A percentile compares a stretch with the other conserved stretches of the same genome.
Evolutionary conservation across 2,113 vertebrate genomes (phyloP).

Genomic region (Brachyhypopomus gauderio): DNA sequence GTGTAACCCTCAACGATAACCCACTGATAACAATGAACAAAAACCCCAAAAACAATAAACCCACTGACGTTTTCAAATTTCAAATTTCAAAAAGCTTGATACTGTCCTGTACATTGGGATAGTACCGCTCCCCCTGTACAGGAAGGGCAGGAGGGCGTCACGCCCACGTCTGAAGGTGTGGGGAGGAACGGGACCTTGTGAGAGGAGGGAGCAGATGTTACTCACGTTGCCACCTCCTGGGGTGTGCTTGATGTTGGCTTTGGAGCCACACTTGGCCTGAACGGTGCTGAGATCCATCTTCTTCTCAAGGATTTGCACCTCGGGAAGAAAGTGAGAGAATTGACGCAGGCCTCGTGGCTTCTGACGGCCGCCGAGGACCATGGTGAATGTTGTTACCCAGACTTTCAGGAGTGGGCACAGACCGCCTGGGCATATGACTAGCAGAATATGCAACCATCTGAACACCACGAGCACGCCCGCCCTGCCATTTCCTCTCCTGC

Average conservation of each 20-base stretch:
- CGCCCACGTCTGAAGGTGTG: neutral
- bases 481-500: slow-evolving; percentile 9
- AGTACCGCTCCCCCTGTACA: slow-evolving; percentile 79
- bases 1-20: too few relatives aligned
- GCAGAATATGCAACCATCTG: neutral
- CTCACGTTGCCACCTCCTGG: slow-evolving; percentile 69
- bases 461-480: neutral
- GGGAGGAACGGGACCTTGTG: neutral
- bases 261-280: slow-evolving; percentile 86
- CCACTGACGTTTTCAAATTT: too few relatives aligned
- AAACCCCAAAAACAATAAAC: too few relatives aligned
- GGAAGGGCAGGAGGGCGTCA: slow-evolving; percentile 46
- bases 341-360: slow-evolving; percentile 4
- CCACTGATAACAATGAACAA: too few relatives aligned
- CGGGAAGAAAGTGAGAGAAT: slow-evolving; percentile 21
- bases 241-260: slow-evolving; percentile 81
- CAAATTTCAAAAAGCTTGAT: too few relatives aligned
- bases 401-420: neutral
- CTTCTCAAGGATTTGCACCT: slow-evolving; percentile 86
- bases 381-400: neutral
- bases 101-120: slow-evolving; percentile 86
- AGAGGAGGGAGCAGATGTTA: too few relatives aligned
- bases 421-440: neutral
- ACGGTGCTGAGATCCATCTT: slow-evolving; percentile 85
- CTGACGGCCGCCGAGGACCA: neutral